phyloP scores from a whole-genome alignment of 2,113 vertebrate genomes.

The Prunella fulvescens region DNA sequence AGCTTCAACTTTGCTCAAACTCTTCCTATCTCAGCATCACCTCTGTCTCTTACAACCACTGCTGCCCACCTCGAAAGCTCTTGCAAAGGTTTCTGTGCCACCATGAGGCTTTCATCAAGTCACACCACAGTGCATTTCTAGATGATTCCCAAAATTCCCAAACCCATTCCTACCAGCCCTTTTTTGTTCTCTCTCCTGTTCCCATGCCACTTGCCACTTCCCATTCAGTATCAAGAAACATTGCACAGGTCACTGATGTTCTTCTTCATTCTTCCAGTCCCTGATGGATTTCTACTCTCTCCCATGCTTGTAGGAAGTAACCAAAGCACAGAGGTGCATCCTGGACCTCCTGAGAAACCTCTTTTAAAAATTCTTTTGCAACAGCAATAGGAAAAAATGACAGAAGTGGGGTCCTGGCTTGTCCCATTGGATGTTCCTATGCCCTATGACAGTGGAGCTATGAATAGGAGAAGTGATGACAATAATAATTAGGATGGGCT shows the following conservation, averaged over 20 bases:
- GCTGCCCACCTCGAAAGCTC: not conserved
- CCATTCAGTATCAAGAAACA: not conserved
- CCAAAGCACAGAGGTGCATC: not conserved
- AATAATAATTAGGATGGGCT: not conserved
- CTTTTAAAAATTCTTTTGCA: not conserved
- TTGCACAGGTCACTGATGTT: not conserved
- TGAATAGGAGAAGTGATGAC: not conserved
- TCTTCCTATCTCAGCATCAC: fast-evolving
- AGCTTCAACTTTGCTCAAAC: not conserved
- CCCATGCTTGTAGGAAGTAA: not conserved
- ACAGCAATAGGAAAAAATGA: not conserved
- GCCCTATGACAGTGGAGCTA: not conserved
- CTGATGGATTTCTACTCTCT: not conserved
- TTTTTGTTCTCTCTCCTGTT: not conserved
- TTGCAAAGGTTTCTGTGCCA: not conserved
- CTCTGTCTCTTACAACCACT: not conserved
- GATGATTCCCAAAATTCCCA: not conserved
- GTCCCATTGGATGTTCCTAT: not conserved
- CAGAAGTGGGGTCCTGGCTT: not conserved
- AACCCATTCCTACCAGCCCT: not conserved
- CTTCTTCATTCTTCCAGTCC: not conserved
- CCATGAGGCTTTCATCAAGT: not conserved
- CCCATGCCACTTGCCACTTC: not conserved
- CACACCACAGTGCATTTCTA: not conserved
- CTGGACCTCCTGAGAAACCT: not conserved